Base-by-base conservation (phyloP, 1,140 invertebrate genomes). In the Drosophila tristis region DNA sequence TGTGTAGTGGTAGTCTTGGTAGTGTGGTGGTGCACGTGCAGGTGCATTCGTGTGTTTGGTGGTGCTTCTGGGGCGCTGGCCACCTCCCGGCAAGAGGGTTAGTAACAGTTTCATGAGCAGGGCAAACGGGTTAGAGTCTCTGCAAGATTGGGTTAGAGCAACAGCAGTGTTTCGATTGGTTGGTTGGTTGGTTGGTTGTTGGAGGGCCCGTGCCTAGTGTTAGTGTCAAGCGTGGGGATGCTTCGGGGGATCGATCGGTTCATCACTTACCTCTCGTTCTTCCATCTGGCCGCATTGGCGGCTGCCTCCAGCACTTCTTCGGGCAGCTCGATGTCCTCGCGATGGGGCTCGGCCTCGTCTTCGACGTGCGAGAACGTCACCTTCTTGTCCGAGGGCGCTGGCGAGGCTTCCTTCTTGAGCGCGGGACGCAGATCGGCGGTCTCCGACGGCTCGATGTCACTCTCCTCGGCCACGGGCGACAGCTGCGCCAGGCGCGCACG, bases 301-400 rank as follows among this genome's bases (percentile, higher is more conserved):
- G 70, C 76, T 4, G 89, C 90, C 51, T 90, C 87, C 42, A 84
- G 54, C 0, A 91, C 73, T 29, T 91, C 80, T 15, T 89, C 81
- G 44, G 90, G 81, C 59, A 91, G 56, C 31, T 92, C 91, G 26
- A 92, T 80, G 29, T 92, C 90, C 59, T 91, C 91, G 5, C 86
- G 79, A 65, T 91, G 90, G 11, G 90, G 91, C 48, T 92, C 91
- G 15, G 91, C 91, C 47, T 92, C 91, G 47, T 92, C 91, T 51
- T 92, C 91, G 4, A 91, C 75, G 35, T 91, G 91, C 0, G 91
- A 92, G 57, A 92, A 92, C n/a, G 91, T 92, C 0, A 92, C 91
- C 63, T 91, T 92, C 49, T 92, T 92, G 50, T 92, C 91, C 11
- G 82, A 89, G 5, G 90, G 90, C 15, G 90, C 87, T 39, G 90